Percentiles rank a stretch among this genome's conserved stretches.
Conservation (phyloP, 1,140 invertebrate species). For the Tetraneura akinire region DNA sequence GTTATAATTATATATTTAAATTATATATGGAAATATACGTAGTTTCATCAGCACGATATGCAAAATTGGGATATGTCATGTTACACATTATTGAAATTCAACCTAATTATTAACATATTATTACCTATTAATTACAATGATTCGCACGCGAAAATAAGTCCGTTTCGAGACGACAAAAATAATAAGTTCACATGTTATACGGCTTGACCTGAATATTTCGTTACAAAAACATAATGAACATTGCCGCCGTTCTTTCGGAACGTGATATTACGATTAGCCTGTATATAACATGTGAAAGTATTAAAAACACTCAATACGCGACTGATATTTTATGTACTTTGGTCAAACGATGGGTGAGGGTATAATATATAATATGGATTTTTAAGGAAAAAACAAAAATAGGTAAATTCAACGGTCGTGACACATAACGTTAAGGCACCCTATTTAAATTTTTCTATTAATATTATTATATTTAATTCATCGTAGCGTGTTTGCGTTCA, state of each 20-base stretch:
- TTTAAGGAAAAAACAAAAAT: neutral
- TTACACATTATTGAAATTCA: neutral
- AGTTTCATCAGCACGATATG: conserved; percentile 40
- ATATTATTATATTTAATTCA: neutral
- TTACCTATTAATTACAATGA: neutral
- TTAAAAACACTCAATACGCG: neutral
- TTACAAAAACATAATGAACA: too few relatives aligned
- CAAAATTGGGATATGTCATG: conserved; percentile 38
- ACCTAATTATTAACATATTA: too few relatives aligned
- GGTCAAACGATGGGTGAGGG: neutral
- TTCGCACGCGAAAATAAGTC: neutral
- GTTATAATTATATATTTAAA: neutral
- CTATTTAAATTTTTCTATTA: neutral
- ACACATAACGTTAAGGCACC: neutral
- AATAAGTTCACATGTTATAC: too few relatives aligned
- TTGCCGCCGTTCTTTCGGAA: too few relatives aligned
- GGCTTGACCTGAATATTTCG: too few relatives aligned
- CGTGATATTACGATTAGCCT: too few relatives aligned
- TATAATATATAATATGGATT: neutral
- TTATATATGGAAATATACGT: conserved; percentile 27
- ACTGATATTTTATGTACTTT: neutral
- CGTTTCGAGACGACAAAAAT: neutral
- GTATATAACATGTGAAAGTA: too few relatives aligned
- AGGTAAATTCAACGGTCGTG: neutral
- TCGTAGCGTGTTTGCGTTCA: neutral